Base-by-base conservation (phyloP, 2,888 invertebrate genomes). In the Aethes cnicana region DNA sequence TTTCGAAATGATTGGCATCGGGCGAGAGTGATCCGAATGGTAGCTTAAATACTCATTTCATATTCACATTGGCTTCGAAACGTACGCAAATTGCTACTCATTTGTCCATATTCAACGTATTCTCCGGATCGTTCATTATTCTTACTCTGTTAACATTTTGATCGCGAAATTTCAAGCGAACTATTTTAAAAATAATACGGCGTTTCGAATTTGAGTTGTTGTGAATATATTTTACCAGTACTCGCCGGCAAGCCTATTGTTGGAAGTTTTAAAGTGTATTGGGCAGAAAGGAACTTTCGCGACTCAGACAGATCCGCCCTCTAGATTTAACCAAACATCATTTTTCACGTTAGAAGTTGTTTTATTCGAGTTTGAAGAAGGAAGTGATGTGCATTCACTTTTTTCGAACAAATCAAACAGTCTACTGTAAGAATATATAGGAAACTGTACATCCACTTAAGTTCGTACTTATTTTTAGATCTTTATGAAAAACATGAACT, bases 11-110 rank as follows among this genome's bases (percentile, higher is more conserved):
- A 84, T 84, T 78, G 82, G 77, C 78, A 73, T 72, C 69, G 65
- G 69, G 67, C 67, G 77, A 76, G 79, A 78, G 81, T 82, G 80
- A 85, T 86, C 81, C 81, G 77, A 84, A 84, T 81, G 77, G 73
- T 72, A 70, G 82, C 78, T 84, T 83, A 82, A 84, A 83, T 68
- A 79, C 80, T 85, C 84, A 85, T 85, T 84, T 81, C 74, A 83
- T 84, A 86, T 87, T 87, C 84, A 83, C 81, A 79, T 84, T 83
- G 73, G 76, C 72, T 76, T 56, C 69, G 71, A 66, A 77, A 72
- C 69, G 77, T 63, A 73, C 57, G 66, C 76, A 81, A 84, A 85
- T 86, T 84, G 79, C 75, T 71, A 68, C 78, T 82, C 82, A 84
- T 84, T 84, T 84, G 77, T 77, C 68, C 74, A 77, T 72, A 81